A percentile compares a stretch with the other conserved stretches of the same genome.
These are phyloP conservation scores for Drosophila ironensis DNA, from an alignment of 1,140 invertebrate species.

Conservation along the genomic window DNA sequence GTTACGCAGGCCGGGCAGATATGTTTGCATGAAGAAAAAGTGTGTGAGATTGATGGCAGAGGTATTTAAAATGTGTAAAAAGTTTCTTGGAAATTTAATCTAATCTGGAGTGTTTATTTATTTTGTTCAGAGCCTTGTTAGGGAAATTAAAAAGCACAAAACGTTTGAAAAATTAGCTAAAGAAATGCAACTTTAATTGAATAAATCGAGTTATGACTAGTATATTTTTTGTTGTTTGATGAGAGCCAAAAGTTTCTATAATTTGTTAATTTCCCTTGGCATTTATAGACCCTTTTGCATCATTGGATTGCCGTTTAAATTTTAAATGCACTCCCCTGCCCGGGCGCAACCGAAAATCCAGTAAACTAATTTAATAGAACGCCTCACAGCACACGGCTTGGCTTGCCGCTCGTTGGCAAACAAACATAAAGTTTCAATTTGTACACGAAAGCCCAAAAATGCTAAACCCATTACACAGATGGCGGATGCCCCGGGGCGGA, in stretches of 20 bases:
- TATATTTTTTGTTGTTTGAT: too few species aligned
- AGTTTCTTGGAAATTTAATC: not conserved
- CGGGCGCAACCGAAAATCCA: conserved; percentile 23
- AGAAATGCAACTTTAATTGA: too few species aligned
- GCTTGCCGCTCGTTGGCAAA: conserved; percentile 31
- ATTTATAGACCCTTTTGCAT: conserved; percentile 13
- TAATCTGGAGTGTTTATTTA: not conserved
- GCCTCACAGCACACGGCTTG: conserved; percentile 28
- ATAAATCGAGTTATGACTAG: too few species aligned
- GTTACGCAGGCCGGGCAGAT: conserved; percentile 3
- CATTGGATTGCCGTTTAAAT: conserved; percentile 16
- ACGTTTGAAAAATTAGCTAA: too few species aligned
- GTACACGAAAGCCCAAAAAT: conserved; percentile 52
- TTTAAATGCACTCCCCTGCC: conserved; percentile 26
- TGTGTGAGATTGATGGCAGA: conserved; percentile 10
- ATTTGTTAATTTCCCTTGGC: not conserved
- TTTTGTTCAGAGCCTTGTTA: too few species aligned
- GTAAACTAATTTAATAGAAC: conserved; percentile 59
- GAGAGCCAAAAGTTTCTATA: not conserved
- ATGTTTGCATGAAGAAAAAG: conserved; percentile 16
- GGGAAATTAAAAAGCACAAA: too few species aligned
- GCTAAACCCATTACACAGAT: conserved; percentile 57
- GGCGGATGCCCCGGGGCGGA: conserved; percentile 1
- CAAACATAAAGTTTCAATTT: conserved; percentile 67
- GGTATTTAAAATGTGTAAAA: not conserved